Percentiles rank a stretch among this genome's conserved stretches.
Conservation (phyloP, 2,888 invertebrate genomes). For the Eristalis tenax region DNA sequence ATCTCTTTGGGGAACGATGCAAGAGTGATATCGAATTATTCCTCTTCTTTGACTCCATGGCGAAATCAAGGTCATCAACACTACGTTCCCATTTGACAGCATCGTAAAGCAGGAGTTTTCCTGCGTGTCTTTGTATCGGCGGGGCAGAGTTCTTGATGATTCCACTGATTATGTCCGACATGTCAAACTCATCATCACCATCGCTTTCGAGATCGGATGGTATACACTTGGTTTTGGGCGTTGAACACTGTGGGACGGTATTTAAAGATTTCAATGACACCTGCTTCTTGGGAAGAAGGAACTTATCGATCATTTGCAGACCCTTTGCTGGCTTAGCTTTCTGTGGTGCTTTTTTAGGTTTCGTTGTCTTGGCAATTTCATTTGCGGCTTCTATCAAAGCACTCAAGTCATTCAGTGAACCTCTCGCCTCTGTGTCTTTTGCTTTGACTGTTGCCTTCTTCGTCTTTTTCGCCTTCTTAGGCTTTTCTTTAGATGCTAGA, state of each 20-base stretch:
- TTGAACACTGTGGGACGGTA: constrained; percentile 75
- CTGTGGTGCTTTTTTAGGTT: constrained; percentile 76
- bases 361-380: constrained; percentile 75
- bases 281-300: constrained; percentile 73
- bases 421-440: constrained; percentile 73
- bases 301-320: constrained; percentile 78
- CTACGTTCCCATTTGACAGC: constrained; percentile 67
- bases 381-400: constrained; percentile 74
- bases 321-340: constrained; percentile 75
- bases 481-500: constrained; percentile 83
- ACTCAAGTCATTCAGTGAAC: constrained; percentile 74
- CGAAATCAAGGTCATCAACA: constrained; percentile 75
- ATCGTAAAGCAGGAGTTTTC: constrained; percentile 76
- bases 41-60: constrained; percentile 73
- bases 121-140: constrained; percentile 75
- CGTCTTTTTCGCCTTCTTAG: constrained; percentile 80
- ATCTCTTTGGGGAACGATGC: constrained; percentile 57
- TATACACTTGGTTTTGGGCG: constrained; percentile 76
- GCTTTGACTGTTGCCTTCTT: constrained; percentile 75
- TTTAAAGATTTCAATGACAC: constrained; percentile 1
- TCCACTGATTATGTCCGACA: constrained; percentile 83
- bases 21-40: constrained; percentile 73
- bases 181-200: constrained; percentile 81
- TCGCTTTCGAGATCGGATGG: constrained; percentile 79
- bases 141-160: constrained; percentile 79